These are phyloP conservation scores for Atherix ibis DNA, from an alignment of 2,888 invertebrate genomes.

Conservation along the genomic window DNA sequence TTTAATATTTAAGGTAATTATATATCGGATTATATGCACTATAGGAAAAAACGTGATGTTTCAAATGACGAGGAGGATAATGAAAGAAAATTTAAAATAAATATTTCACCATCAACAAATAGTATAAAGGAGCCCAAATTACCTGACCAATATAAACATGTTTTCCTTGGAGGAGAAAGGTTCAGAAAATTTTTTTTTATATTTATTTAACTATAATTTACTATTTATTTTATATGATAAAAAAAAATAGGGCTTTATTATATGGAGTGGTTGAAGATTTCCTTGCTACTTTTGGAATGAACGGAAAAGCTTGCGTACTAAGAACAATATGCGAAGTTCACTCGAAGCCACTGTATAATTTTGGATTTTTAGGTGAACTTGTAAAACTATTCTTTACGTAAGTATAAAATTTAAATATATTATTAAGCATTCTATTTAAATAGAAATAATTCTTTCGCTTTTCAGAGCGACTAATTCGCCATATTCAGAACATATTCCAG, in stretches of 20 bases:
- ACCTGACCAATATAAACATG: slow-evolving; percentile 33
- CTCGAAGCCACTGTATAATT: slow-evolving; percentile 58
- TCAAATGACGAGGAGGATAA: slow-evolving; percentile 21
- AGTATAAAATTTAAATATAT: slow-evolving; percentile 26
- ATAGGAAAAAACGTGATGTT: slow-evolving; percentile 36
- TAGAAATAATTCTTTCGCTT: background rate
- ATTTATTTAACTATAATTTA: slow-evolving; percentile 4
- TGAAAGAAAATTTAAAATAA: slow-evolving; percentile 8
- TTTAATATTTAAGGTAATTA: slow-evolving; percentile 39
- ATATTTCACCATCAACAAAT: slow-evolving; percentile 19
- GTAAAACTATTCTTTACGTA: slow-evolving; percentile 70
- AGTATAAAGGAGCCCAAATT: slow-evolving; percentile 31
- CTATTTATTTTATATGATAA: background rate
- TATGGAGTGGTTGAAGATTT: slow-evolving; percentile 67
- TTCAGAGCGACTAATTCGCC: slow-evolving; percentile 67
- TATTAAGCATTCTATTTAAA: slow-evolving; percentile 1
- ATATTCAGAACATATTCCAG: slow-evolving; percentile 51
- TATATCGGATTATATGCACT: slow-evolving; percentile 51
- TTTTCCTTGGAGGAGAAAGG: slow-evolving; percentile 65
- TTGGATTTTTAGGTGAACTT: slow-evolving; percentile 69
- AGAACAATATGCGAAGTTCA: slow-evolving; percentile 77
- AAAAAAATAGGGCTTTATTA: slow-evolving; percentile 57
- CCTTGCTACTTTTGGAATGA: slow-evolving; percentile 61
- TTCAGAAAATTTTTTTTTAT: slow-evolving; percentile 23
- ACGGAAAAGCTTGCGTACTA: slow-evolving; percentile 66